Conservation (phyloP, 2,797 vertebrate species). For the Enteromius unitaeniatus region DNA sequence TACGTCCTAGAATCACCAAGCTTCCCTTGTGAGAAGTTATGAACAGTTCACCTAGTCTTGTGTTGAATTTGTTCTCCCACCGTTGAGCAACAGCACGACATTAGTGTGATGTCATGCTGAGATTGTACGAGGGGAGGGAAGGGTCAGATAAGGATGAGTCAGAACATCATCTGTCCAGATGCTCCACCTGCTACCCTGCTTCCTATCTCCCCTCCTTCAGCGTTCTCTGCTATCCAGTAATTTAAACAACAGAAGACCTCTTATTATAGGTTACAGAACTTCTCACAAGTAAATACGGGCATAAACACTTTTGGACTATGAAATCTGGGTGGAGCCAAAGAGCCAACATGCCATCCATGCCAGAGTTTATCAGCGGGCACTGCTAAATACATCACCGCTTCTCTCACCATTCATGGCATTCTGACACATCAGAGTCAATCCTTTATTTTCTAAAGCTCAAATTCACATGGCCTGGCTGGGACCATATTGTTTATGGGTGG, state of each 20-base stretch:
- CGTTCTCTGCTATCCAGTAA: not conserved
- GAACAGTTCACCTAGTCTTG: not conserved
- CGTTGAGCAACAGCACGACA: not conserved
- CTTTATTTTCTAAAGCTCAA: not conserved
- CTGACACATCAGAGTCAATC: not conserved
- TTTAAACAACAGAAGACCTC: constrained; percentile 32
- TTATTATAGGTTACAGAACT: constrained; percentile 12
- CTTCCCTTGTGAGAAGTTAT: not conserved
- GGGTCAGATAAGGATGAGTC: constrained; percentile 37
- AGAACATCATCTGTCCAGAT: constrained; percentile 19
- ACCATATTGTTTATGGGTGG: not conserved
- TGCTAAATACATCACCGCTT: constrained; percentile 21
- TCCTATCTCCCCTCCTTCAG: not conserved
- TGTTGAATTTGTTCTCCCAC: not conserved
- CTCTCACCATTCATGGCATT: not conserved
- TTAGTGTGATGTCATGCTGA: not conserved
- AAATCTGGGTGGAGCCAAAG: constrained; percentile 40
- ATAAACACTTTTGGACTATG: constrained; percentile 32
- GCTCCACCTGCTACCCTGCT: constrained; percentile 13
- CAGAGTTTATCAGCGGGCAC: constrained; percentile 14
- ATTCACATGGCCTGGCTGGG: not conserved
- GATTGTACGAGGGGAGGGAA: not conserved
- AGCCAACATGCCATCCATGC: constrained; percentile 43
- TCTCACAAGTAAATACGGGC: not conserved
- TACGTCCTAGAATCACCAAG: not conserved